phyloP scores from a whole-genome alignment of 2,797 vertebrate species.

The Rhabdomys pumilio region DNA sequence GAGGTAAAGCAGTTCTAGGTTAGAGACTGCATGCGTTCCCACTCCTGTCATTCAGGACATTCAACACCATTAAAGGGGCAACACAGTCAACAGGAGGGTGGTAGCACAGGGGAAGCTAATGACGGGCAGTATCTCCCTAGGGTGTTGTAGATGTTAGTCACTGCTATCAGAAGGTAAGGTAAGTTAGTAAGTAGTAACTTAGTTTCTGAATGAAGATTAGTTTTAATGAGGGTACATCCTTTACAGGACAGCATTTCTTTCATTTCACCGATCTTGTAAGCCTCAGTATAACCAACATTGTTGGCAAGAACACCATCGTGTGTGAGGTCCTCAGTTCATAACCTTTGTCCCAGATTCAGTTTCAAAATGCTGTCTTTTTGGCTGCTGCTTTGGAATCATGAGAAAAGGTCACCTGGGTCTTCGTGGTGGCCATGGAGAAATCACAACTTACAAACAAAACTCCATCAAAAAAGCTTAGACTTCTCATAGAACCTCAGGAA shows the following conservation, averaged over 20 bases:
- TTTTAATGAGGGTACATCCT: background rate
- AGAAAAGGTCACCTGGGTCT: constrained; percentile 13
- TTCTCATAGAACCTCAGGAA: constrained; percentile 3
- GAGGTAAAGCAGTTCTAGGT: background rate
- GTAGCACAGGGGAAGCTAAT: background rate
- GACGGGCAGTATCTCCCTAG: background rate
- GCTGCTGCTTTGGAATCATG: constrained; percentile 45
- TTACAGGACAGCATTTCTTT: background rate
- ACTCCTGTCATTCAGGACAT: background rate
- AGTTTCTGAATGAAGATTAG: background rate
- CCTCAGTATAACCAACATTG: background rate
- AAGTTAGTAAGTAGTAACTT: background rate
- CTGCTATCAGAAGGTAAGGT: background rate
- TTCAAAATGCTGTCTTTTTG: constrained; percentile 66
- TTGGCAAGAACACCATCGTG: background rate
- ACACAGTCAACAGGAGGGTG: background rate
- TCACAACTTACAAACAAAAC: constrained; percentile 53
- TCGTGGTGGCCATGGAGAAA: constrained; percentile 63
- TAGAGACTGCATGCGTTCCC: background rate
- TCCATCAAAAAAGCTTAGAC: background rate
- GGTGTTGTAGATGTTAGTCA: background rate
- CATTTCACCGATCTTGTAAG: background rate
- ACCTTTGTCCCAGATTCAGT: background rate
- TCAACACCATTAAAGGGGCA: constrained; percentile 3
- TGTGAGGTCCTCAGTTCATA: background rate